Evolutionary conservation across 2,797 vertebrate genomes (phyloP).

Genomic region (Liasis olivaceus): DNA sequence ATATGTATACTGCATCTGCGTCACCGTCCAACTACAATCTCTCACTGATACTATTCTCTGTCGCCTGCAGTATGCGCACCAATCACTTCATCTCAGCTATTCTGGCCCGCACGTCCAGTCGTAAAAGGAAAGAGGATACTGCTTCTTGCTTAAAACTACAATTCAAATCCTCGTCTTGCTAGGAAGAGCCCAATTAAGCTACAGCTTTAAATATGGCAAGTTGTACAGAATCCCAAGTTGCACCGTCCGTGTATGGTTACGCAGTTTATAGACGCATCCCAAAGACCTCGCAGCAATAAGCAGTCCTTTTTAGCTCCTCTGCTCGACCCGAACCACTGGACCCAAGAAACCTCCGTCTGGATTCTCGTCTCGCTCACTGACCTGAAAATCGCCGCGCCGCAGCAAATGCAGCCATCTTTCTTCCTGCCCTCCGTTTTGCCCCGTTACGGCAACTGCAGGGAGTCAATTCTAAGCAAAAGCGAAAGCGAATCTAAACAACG

Average conservation of each 20-base stretch:
- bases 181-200: background rate
- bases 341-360: background rate
- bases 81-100: too few species aligned
- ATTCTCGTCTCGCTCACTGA: background rate
- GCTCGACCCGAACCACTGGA: too few species aligned
- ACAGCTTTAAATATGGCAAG: background rate
- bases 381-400: background rate
- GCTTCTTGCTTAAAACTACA: background rate
- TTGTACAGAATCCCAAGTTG: background rate
- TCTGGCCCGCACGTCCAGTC: background rate
- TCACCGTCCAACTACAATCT: background rate
- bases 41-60: background rate
- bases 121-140: background rate
- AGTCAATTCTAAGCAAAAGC: background rate
- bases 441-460: background rate
- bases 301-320: background rate
- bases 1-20: background rate
- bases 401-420: background rate
- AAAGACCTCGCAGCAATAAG: background rate
- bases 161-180: background rate
- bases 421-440: background rate
- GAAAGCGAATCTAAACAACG: background rate
- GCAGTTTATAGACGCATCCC: background rate
- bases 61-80: too few species aligned
- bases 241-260: background rate